These are phyloP conservation scores for Phylloscopus collybita DNA, from an alignment of 2,797 vertebrate species.

Conservation along the genomic window DNA sequence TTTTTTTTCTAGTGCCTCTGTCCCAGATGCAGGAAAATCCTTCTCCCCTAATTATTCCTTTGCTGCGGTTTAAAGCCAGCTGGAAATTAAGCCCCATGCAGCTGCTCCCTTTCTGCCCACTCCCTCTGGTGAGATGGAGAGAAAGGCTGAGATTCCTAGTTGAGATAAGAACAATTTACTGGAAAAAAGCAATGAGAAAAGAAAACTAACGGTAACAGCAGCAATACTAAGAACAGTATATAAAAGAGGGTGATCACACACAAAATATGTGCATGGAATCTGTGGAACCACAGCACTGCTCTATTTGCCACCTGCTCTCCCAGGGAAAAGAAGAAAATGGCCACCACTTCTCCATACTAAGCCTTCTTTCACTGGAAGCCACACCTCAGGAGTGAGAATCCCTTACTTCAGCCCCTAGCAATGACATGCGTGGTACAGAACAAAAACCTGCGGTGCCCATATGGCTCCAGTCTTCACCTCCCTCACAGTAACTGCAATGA, in stretches of 20 bases:
- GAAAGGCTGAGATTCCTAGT: neutral
- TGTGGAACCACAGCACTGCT: neutral
- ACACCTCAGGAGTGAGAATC: fast-evolving
- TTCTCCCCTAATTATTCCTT: neutral
- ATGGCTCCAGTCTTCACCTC: neutral
- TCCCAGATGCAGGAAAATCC: neutral
- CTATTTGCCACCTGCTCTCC: neutral
- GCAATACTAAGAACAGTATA: neutral
- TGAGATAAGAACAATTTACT: neutral
- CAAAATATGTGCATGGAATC: neutral
- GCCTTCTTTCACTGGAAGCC: neutral
- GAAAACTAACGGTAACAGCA: neutral
- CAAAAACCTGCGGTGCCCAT: neutral
- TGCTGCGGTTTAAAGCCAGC: neutral
- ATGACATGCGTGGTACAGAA: fast-evolving
- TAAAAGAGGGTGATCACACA: neutral
- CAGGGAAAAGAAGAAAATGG: neutral
- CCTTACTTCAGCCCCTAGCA: neutral
- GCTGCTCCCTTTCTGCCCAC: neutral
- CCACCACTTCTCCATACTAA: fast-evolving
- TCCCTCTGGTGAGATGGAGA: neutral
- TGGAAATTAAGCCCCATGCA: neutral
- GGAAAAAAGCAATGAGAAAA: neutral
- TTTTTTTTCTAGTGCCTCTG: neutral
- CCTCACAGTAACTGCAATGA: fast-evolving